Conservation (phyloP, 2,113 vertebrate species). For the Paradisaea rubra region DNA sequence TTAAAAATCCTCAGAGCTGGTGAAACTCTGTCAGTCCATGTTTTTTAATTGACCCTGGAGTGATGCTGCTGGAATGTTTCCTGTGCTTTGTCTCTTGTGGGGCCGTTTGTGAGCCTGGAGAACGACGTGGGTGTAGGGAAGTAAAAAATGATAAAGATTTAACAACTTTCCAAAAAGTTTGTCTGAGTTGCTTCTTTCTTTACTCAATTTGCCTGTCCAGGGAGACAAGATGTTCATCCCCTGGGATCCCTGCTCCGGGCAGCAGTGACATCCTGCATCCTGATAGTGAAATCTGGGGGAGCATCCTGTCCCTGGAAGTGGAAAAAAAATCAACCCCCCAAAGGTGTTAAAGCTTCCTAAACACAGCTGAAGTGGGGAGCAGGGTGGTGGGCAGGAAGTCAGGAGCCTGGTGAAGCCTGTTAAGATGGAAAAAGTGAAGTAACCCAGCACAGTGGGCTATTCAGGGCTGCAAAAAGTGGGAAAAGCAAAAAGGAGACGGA, state of each 20-base stretch:
- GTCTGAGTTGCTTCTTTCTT: neutral
- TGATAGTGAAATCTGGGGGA: neutral
- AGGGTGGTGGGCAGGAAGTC: constrained; percentile 23
- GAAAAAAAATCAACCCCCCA: neutral
- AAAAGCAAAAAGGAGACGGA: neutral
- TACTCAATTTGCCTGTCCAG: neutral
- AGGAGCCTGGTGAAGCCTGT: constrained; percentile 20
- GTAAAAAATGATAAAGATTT: neutral
- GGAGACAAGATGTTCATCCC: neutral
- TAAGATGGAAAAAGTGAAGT: constrained; percentile 55
- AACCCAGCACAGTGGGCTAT: constrained; percentile 34
- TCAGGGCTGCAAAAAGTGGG: neutral
- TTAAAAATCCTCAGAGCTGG: neutral
- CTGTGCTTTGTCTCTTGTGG: neutral
- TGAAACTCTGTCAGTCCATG: neutral
- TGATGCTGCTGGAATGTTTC: neutral
- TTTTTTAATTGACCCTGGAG: neutral
- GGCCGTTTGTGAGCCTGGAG: neutral
- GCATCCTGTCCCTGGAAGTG: neutral
- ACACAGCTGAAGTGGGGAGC: neutral
- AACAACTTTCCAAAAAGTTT: neutral
- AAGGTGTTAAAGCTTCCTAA: neutral
- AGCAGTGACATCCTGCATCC: neutral
- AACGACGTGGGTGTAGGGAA: neutral
- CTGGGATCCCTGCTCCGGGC: neutral